Base-by-base conservation (phyloP, 2,888 invertebrate genomes). In the Diogma glabrata region DNA sequence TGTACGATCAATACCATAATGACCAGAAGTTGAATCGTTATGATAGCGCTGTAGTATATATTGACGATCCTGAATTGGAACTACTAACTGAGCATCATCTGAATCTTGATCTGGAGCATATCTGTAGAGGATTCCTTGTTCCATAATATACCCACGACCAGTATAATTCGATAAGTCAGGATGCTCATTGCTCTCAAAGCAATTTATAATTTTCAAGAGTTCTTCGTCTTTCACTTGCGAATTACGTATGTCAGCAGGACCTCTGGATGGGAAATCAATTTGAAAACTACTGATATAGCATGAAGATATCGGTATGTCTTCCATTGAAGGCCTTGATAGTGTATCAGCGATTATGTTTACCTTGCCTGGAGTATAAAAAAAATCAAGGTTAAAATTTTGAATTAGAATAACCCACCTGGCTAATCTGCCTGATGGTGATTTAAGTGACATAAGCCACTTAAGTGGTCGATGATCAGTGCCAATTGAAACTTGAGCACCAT, bases 1-100 rank as follows among this genome's bases (percentile, higher is more conserved):
- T 1, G 61, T 62, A 28, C 48, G 33, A 46, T 58, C 58, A 1
- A 40, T 45, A 1, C 60, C 63, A 28, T 59, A 59, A 26, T 65
- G 61, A 2, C 61, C 62, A 1, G 62, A 59, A 0, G 57, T 59
- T 0, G 57, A 55, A 0, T 53, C 56, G 46, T 62, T 22, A 26
- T 51, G 51, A 19, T 47, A 51, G n/a, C 12, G 52, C 24, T 56
- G 14, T 24, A 57, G 9, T 5, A 57, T 49, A 10, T 46, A 16
- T 14, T 52, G 47, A 47, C 47, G 52, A 55, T 53, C 53, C 24
- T 47, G 52, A 14, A 43, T 30, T 30, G 55, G 55, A 36, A 56
- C 52, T 33, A 54, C 57, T 30, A 54, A 46, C 47, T 53, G 49
- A 28, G 50, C 43, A 23, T 49, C 49, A 9, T 26, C 40, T 9